Evolutionary conservation across 2,797 vertebrate species (phyloP), one percentile per base, ranked within the genome.

Genomic region (Megalops cyprinoides): DNA sequence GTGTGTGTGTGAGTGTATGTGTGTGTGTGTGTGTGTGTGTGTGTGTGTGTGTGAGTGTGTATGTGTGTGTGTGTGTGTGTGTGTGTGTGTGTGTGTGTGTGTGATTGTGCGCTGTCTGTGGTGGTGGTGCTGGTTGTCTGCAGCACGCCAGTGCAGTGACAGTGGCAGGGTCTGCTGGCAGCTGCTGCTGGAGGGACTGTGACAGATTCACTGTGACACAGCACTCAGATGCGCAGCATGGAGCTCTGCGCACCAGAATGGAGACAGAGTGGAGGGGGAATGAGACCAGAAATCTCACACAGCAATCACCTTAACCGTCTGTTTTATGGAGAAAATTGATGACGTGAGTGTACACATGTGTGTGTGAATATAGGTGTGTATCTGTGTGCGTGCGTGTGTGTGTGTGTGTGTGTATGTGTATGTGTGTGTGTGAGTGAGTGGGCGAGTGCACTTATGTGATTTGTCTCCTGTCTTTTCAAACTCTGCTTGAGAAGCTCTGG

Each of bases 401-500:
- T 51, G 7, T 60, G 28, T 37, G 23, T 77, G 37, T 79, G 46
- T 62, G n/a, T n/a, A n/a, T 74, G 49, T 42, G 62, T 53, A 62
- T 51, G 7, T 60, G 28, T 37, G 23, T 77, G 37, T 79, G 46
- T 80, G 74, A 39, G n/a, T 78, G 55, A 62, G 42, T 75, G 81
- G 82, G 28, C 28, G 60, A 65, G 10, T 84, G 56, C 53, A n/a
- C n/a, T n/a, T n/a, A 79, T 80, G 81, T 82, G 78, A 82, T 81
- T 84, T 83, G 80, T 65, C 71, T 80, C 79, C 82, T 37, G 74
- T 39, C 74, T 74, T 83, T 87, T 87, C 79, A 84, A 77, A 80
- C 77, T 62, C 80, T 81, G 51, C 75, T 83, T 53, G 79, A 67
- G 74, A 82, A 83, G 80, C 88, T 78, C 85, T 81, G 81, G 46